Evolutionary conservation across 2,113 vertebrate genomes (phyloP).

Genomic region (Oncorhynchus tshawytscha): DNA sequence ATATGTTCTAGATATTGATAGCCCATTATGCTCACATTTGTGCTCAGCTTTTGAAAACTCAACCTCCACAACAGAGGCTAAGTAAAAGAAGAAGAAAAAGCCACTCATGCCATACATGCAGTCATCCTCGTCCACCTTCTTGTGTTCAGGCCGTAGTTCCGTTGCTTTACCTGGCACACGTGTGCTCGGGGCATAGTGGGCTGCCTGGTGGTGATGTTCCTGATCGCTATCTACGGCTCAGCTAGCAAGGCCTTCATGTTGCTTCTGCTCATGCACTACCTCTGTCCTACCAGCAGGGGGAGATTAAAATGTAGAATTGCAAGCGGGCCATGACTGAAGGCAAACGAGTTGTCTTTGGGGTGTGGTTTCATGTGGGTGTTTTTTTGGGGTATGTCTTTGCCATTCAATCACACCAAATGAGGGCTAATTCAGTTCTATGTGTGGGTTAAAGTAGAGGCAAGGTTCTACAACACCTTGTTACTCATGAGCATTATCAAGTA

Average conservation of each 20-base stretch:
- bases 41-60: not conserved
- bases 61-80: too few species aligned
- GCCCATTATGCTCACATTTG: not conserved
- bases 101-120: not conserved
- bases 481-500: too few species aligned
- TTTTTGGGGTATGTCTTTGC: too few species aligned
- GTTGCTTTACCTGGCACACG: slow-evolving; percentile 78
- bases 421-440: too few species aligned
- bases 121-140: not conserved
- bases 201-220: slow-evolving; percentile 81
- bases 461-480: too few species aligned
- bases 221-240: slow-evolving; percentile 69
- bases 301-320: too few species aligned
- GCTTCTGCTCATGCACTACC: slow-evolving; percentile 55
- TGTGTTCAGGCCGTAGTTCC: slow-evolving; percentile 72
- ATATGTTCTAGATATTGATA: too few species aligned
- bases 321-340: too few species aligned
- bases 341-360: too few species aligned
- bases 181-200: slow-evolving; percentile 76
- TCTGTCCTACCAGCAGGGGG: slow-evolving; percentile 39
- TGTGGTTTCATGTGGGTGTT: too few species aligned
- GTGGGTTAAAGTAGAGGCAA: too few species aligned
- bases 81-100: not conserved
- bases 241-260: slow-evolving; percentile 77
- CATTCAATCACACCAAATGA: too few species aligned